Evolutionary conservation across 2,797 vertebrate species (phyloP), one percentile per base, ranked within the genome.

Genomic region (Aselliscus stoliczkanus): DNA sequence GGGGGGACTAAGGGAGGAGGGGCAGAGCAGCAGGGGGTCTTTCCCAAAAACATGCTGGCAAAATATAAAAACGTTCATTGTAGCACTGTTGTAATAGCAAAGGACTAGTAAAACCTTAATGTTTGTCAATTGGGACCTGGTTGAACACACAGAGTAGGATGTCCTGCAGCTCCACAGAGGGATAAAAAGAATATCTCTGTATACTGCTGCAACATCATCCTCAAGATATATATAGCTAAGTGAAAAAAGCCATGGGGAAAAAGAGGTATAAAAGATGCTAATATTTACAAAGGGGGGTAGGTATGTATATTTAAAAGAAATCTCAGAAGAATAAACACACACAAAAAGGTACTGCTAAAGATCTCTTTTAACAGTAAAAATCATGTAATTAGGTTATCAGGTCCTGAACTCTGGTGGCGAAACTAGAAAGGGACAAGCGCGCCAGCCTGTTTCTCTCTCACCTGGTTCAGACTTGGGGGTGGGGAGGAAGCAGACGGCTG

Each of bases 321-420:
- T 92, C 81, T 88, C 18, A 25, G 80, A 90, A 69, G 34, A 77
- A 76, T 37, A 67, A 80, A 70, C 23, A 64, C 76, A 73, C 37
- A 56, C 60, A 67, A 79, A 65, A 65, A 60, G 4, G 31, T 42
- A 60, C 20, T 47, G 39, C 60, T 44, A 18, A 79, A 21, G 39
- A 50, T 52, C 9, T 77, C 13, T 31, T 65, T 67, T 14, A 62
- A 37, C 14, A 44, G 79, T 64, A 85, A 82, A 91, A 54, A 60
- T 5, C 39, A 47, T 8, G 29, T 81, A 23, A 34, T n/a, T 54
- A 50, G 56, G 21, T 69, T 25, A 11, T 47, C 1, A 23, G 34
- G 47, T 29, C 52, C 80, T 42, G 58, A 65, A 37, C 7, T 58
- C 18, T 27, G 13, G 47, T 42, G 52, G 31, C 37, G 31, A 72